Evolutionary conservation across 2,888 invertebrate genomes (phyloP), one percentile per base, ranked within the genome.

Genomic region (Bruchidius siliquastri): DNA sequence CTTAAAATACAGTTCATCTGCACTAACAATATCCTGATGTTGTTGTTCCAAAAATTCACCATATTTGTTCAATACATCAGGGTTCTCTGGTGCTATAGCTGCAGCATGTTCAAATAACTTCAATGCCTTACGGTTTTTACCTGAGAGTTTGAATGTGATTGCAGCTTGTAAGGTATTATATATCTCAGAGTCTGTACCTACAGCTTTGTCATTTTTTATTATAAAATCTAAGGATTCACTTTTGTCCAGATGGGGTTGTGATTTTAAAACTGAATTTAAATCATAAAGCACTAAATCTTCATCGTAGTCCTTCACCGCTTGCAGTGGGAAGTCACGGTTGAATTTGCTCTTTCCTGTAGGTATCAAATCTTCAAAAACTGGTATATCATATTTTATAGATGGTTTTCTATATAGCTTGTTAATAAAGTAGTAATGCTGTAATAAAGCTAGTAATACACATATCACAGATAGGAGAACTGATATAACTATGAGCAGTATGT

Each of bases 1-100:
- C 85, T 94, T 91, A 77, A 92, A 92, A 84, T 98, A 99, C 81
- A 95, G 89, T 83, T 95, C 94, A 87, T 99, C 97, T 0, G 99
- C 99, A 83, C 90, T 90, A 2, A 98, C 90, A 20, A 98, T 88
- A 86, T 98, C 95, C 49, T 94, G 91, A 78, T 94, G 91, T 21
- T 92, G 92, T 77, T 94, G 91, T 86, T 98, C 98, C 74, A 98
- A 86, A 84, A 96, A 97, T 86, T 97, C 96, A 18, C 98, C 98
- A 84, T 95, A 98, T 82, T 94, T 93, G 77, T 95, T 94, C 10
- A 99, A 88, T 71, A 98, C 92, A 82, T 98, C 97, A 0, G 97
- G 95, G 87, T 98, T 95, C 80, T 93, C 91, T 0, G 98, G 98
- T 20, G 96, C 95, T 68, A 99, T 88, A 0, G 96, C 95, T 74